Evolutionary conservation across 2,888 invertebrate species (phyloP), one percentile per base, ranked within the genome.

Genomic region (Ectemnius cavifrons): DNA sequence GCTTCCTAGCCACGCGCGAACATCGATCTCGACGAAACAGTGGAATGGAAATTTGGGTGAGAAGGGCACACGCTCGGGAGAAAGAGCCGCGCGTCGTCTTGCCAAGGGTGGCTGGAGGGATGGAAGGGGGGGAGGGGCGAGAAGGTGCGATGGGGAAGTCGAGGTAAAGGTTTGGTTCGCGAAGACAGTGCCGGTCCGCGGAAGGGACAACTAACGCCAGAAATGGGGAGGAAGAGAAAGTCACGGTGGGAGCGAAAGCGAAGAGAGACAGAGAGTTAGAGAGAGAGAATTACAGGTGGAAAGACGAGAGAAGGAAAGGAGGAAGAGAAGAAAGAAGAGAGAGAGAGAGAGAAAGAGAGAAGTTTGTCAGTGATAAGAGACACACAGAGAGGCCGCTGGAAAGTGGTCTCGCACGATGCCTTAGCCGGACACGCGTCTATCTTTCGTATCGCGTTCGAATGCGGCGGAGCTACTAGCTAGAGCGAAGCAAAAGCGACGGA

Each of bases 381-480:
- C 4, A 60, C 46, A 20, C 47, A 58, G 37, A 62, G 56, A 46
- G 65, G 56, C 37, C n/a, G 52, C 16, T 45, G 37, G 11, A 28
- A 37, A 62, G n/a, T n/a, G 49, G 59, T 28, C 46, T 75, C 27
- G 56, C 70, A 70, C 20, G 37, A 37, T 37, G 63, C 69, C 59
- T 74, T 46, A 59, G 47, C 47, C 70, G 76, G 64, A 46, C 72
- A 16, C 52, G 78, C 79, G 75, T 73, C 37, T 37, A 64, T 67
- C 63, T 75, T 75, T 75, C 60, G 77, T 76, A 66, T 63, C 80
- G 67, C 74, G 77, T 76, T 80, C 78, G 80, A 82, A 70, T 80
- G 80, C 83, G 82, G 82, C 80, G 76, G 72, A 84, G 77, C 66
- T 82, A 83, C 83, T 81, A 83, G 74, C 75, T 72, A 74, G 73